Evolutionary conservation across 2,888 invertebrate genomes (phyloP).

Genomic region (Cheilosia vernalis): DNA sequence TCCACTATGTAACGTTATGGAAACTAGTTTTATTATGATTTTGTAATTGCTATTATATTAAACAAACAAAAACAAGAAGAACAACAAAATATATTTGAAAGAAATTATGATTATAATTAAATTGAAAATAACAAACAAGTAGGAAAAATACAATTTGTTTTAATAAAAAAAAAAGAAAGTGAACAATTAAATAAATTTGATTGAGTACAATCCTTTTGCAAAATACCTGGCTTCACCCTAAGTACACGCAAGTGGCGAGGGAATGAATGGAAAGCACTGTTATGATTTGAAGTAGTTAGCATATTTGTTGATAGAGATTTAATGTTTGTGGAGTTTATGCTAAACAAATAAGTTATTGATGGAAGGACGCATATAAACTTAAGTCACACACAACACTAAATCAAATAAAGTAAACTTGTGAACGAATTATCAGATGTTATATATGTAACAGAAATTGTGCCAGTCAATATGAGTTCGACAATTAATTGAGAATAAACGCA

Average conservation of each 20-base stretch:
- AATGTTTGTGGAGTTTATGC: slow-evolving; percentile 13
- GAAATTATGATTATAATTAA: slow-evolving; percentile 52
- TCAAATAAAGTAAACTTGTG: slow-evolving; percentile 29
- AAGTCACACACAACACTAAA: slow-evolving; percentile 32
- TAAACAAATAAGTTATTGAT: slow-evolving; percentile 14
- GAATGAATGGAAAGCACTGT: slow-evolving; percentile 19
- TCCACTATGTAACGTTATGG: slow-evolving; percentile 41
- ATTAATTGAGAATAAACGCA: slow-evolving; percentile 49
- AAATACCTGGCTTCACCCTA: slow-evolving; percentile 39
- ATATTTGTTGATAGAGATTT: slow-evolving; percentile 51
- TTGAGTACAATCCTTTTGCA: slow-evolving; percentile 39
- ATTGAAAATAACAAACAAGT: slow-evolving; percentile 56
- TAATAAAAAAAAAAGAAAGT: slow-evolving; percentile 20
- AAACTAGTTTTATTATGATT: slow-evolving; percentile 67
- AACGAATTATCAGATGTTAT: slow-evolving; percentile 55
- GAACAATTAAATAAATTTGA: slow-evolving; percentile 1
- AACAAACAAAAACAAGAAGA: slow-evolving; percentile 19
- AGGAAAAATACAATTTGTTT: slow-evolving; percentile 60
- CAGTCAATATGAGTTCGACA: slow-evolving; percentile 48
- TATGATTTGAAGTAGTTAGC: slow-evolving; percentile 52
- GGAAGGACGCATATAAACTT: slow-evolving; percentile 10
- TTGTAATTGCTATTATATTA: slow-evolving; percentile 68
- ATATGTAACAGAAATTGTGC: slow-evolving; percentile 44
- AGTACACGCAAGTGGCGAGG: not conserved
- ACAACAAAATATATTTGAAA: slow-evolving; percentile 62